Conservation (phyloP, 2,113 vertebrate species). For the Falcunculus frontatus region DNA sequence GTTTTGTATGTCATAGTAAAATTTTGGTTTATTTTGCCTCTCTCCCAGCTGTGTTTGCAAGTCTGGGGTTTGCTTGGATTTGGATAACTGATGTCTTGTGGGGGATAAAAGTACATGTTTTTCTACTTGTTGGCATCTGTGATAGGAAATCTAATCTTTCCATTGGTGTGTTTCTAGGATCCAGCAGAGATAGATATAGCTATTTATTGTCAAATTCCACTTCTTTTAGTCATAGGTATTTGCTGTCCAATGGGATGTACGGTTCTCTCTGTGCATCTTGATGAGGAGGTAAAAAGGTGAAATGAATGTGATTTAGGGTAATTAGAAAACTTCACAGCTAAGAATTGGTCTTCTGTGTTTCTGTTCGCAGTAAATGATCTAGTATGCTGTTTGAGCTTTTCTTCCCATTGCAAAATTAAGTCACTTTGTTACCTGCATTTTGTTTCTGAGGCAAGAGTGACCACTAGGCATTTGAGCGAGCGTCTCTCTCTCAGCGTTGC, state of each 20-base stretch:
- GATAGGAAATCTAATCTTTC: conserved; percentile 3
- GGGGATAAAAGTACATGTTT: conserved; percentile 28
- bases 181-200: not conserved
- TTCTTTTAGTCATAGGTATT: not conserved
- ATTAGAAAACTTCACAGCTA: not conserved
- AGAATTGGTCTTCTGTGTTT: not conserved
- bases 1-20: conserved; percentile 24
- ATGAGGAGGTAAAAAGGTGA: conserved; percentile 3
- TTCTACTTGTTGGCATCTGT: conserved; percentile 19
- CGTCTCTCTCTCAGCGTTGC: not conserved
- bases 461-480: not conserved
- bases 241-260: not conserved
- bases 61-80: conserved; percentile 30
- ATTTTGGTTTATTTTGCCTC: conserved; percentile 21
- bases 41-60: conserved; percentile 37
- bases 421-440: not conserved
- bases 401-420: not conserved
- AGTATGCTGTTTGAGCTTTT: not conserved
- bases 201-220: not conserved
- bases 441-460: not conserved
- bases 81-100: conserved; percentile 30
- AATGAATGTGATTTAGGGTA: not conserved
- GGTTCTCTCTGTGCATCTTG: not conserved
- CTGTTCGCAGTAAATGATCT: not conserved
- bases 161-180: not conserved